phyloP scores from a whole-genome alignment of 2,888 invertebrate species.

The Lepidochitona cinerea region DNA sequence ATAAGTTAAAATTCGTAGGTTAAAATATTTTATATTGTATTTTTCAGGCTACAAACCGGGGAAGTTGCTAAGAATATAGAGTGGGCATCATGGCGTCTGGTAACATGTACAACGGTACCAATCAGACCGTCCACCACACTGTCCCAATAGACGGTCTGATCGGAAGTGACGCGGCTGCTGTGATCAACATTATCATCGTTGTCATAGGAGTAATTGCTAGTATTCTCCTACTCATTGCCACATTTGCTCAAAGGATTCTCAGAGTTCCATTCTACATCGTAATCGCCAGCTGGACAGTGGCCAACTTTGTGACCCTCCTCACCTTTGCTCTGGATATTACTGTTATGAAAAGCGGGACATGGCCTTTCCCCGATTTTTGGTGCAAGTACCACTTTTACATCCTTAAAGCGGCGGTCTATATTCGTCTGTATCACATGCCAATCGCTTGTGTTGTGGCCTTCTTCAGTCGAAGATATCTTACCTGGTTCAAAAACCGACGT shows the following conservation, averaged over 20 bases:
- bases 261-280: neutral
- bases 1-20: too few species aligned
- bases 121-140: too few species aligned
- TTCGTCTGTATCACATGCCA: constrained; percentile 4
- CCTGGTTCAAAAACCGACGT: neutral
- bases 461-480: neutral
- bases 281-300: neutral
- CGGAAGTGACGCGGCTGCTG: neutral
- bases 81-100: too few species aligned
- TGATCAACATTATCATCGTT: neutral
- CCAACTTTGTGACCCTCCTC: neutral
- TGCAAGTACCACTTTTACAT: neutral
- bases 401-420: neutral
- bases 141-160: neutral
- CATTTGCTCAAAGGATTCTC: neutral
- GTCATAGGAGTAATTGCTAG: neutral
- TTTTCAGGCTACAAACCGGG: too few species aligned
- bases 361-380: neutral
- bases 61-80: too few species aligned
- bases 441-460: neutral
- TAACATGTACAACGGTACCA: too few species aligned
- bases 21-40: too few species aligned
- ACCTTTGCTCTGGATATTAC: neutral
- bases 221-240: neutral
- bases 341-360: neutral